phyloP scores from a whole-genome alignment of 2,888 invertebrate species.

The Heliconius aoede region DNA sequence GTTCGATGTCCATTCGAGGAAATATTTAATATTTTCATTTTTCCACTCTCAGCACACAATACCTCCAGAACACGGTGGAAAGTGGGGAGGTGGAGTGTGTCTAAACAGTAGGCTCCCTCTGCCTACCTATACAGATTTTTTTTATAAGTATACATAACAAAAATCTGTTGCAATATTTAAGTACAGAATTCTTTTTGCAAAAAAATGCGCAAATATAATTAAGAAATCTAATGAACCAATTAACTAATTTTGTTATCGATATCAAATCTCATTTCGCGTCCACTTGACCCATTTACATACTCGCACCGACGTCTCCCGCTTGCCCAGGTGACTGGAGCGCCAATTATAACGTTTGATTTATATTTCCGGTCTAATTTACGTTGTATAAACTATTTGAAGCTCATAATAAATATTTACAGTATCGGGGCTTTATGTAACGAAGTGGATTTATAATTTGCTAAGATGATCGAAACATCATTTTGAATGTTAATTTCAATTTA shows the following conservation, averaged over 20 bases:
- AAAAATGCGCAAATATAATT: background rate
- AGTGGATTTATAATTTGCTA: conserved; percentile 1
- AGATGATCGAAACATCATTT: background rate
- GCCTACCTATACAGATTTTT: too few relatives aligned
- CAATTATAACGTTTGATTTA: conserved; percentile 35
- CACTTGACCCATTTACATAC: conserved; percentile 34
- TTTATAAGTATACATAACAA: background rate
- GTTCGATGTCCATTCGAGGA: too few relatives aligned
- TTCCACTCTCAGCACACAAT: too few relatives aligned
- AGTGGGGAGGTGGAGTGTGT: too few relatives aligned
- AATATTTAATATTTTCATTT: too few relatives aligned
- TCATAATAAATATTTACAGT: conserved; percentile 29
- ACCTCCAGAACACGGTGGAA: too few relatives aligned
- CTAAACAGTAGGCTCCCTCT: too few relatives aligned
- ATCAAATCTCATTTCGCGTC: background rate
- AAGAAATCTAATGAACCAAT: conserved; percentile 7
- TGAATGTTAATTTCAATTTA: background rate
- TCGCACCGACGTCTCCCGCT: conserved; percentile 31
- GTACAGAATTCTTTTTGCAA: background rate
- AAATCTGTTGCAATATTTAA: background rate
- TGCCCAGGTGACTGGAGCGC: conserved; percentile 34
- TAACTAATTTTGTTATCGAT: background rate
- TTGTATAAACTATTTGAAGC: conserved; percentile 29
- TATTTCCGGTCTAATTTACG: conserved; percentile 38
- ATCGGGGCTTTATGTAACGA: conserved; percentile 6